phyloP scores from a whole-genome alignment of 2,888 invertebrate genomes.

The Neocrepidodera transversa region DNA sequence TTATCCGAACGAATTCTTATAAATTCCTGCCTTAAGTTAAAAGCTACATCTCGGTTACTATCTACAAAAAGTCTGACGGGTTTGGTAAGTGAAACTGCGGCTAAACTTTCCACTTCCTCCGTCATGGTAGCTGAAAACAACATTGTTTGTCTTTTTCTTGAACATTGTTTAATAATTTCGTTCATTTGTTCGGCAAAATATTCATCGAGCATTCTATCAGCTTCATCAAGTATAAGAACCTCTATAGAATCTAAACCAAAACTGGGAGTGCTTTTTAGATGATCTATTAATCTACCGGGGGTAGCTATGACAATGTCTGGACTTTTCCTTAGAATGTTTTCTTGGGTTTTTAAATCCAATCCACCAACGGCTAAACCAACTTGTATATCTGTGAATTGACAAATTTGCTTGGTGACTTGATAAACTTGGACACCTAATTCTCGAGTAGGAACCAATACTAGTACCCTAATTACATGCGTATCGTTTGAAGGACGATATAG shows the following conservation, averaged over 20 bases:
- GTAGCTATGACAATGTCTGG: conserved; percentile 99
- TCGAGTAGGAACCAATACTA: conserved; percentile 95
- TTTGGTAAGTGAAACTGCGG: conserved; percentile 88
- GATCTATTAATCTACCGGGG: conserved; percentile 97
- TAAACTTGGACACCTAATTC: conserved; percentile 98
- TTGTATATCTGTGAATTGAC: conserved; percentile 85
- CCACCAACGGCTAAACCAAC: conserved; percentile 88
- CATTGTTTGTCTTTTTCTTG: conserved; percentile 92
- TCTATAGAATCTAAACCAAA: conserved; percentile 90
- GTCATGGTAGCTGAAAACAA: conserved; percentile 99
- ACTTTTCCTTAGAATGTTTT: conserved; percentile 81
- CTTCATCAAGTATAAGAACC: conserved; percentile 81
- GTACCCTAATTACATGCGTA: conserved; percentile 77
- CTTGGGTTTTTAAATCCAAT: conserved; percentile 80
- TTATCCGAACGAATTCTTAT: conserved; percentile 88
- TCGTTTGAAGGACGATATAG: conserved; percentile 79
- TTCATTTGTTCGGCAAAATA: conserved; percentile 99
- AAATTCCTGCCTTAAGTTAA: conserved; percentile 95
- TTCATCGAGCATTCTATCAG: conserved; percentile 94
- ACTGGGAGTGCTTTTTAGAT: conserved; percentile 92
- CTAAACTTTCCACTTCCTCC: conserved; percentile 94
- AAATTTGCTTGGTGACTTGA: conserved; percentile 88
- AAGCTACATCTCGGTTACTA: conserved; percentile 94
- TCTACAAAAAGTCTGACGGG: conserved; percentile 96
- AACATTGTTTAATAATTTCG: conserved; percentile 93